phyloP scores from a whole-genome alignment of 2,888 invertebrate species.

The Eumerus sabulonum region DNA sequence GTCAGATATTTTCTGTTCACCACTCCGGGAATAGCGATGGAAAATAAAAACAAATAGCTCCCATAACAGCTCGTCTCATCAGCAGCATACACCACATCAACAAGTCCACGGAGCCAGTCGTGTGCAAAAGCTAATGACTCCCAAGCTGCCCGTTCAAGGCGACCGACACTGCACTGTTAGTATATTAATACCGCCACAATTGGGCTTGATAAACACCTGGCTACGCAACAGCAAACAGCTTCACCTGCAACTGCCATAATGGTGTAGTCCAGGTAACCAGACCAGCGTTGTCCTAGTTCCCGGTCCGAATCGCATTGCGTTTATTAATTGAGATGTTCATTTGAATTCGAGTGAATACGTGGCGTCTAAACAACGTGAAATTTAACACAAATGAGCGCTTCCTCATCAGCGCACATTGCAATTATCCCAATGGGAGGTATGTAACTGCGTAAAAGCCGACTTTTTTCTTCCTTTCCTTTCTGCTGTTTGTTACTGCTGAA shows the following conservation, averaged over 20 bases:
- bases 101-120: not conserved
- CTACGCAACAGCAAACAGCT: slow-evolving; percentile 19
- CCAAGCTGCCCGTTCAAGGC: slow-evolving; percentile 13
- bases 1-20: no score
- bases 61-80: slow-evolving; percentile 2
- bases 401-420: slow-evolving; percentile 52
- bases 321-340: slow-evolving; percentile 68
- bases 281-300: slow-evolving; percentile 14
- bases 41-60: no score
- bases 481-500: not conserved
- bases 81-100: slow-evolving; percentile 16
- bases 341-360: slow-evolving; percentile 58
- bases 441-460: no score
- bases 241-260: slow-evolving; percentile 11
- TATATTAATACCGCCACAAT: slow-evolving; percentile 53
- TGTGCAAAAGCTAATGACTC: slow-evolving; percentile 57
- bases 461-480: not conserved
- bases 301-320: slow-evolving; percentile 50
- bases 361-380: slow-evolving; percentile 51
- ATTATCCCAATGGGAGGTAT: slow-evolving; percentile 35
- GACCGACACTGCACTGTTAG: slow-evolving; percentile 18
- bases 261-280: slow-evolving; percentile 53
- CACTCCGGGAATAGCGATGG: no score
- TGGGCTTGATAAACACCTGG: slow-evolving; percentile 12
- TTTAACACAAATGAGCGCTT: slow-evolving; percentile 55